These are phyloP conservation scores for Desmophyllum pertusum DNA, from an alignment of 92 coral and sea anemone genomes.

Conservation along the genomic window DNA sequence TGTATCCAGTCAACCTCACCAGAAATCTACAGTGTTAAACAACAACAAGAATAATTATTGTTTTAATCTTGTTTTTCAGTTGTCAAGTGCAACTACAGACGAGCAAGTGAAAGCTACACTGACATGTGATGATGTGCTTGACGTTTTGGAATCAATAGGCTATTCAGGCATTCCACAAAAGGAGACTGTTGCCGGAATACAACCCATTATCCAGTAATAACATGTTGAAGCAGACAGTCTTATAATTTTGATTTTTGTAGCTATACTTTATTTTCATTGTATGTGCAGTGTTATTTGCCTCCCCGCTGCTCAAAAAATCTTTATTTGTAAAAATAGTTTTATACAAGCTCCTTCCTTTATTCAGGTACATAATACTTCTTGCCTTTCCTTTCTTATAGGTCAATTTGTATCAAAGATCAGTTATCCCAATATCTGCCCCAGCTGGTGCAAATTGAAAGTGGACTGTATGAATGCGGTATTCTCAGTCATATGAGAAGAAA, in stretches of 20 bases:
- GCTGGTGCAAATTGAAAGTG: conserved; percentile 69
- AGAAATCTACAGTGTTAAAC: too few species aligned
- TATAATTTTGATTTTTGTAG: too few species aligned
- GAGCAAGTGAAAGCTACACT: conserved; percentile 51
- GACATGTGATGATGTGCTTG: conserved; percentile 61
- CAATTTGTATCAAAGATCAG: conserved; percentile 76
- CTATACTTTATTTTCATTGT: too few species aligned
- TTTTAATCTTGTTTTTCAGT: conserved; percentile 44
- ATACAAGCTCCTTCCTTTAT: too few species aligned
- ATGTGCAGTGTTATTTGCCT: too few species aligned
- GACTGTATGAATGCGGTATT: conserved; percentile 59
- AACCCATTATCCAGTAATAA: conserved; percentile 63
- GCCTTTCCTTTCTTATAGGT: conserved; percentile 31
- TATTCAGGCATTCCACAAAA: conserved; percentile 71
- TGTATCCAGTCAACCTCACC: too few species aligned
- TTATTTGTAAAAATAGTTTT: too few species aligned
- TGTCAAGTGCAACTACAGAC: conserved; percentile 56
- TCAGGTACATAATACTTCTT: background rate
- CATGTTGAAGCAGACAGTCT: too few species aligned
- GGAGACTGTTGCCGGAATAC: conserved; percentile 58
- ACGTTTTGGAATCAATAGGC: conserved; percentile 61
- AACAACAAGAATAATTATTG: too few species aligned
- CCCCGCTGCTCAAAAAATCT: too few species aligned
- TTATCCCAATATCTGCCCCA: conserved; percentile 57
- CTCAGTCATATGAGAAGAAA: conserved; percentile 50